phyloP scores from a whole-genome alignment of 2,113 vertebrate genomes.

The Synodontis membranacea region DNA sequence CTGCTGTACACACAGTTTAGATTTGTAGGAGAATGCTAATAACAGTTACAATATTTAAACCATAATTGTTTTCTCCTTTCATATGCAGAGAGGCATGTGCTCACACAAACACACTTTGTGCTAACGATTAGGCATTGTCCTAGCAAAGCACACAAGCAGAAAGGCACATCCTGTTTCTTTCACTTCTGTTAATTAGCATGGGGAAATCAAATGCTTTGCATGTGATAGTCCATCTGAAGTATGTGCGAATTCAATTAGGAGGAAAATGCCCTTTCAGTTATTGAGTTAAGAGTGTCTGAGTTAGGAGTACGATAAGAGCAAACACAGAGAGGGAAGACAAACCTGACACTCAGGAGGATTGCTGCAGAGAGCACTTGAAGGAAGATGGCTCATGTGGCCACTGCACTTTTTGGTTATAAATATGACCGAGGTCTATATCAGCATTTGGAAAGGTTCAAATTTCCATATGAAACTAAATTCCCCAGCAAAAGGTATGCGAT shows the following conservation, averaged over 20 bases:
- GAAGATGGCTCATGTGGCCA: slow-evolving; percentile 1
- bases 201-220: slow-evolving; percentile 58
- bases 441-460: slow-evolving; percentile 50
- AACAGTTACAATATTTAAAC: slow-evolving; percentile 38
- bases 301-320: slow-evolving; percentile 25
- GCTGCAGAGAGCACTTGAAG: slow-evolving; percentile 28
- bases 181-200: slow-evolving; percentile 52
- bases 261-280: slow-evolving; percentile 45
- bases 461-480: slow-evolving; percentile 51
- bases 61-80: slow-evolving; percentile 24
- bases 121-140: slow-evolving; percentile 64
- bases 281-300: slow-evolving; percentile 39
- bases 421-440: slow-evolving; percentile 39
- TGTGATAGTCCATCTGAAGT: slow-evolving; percentile 45
- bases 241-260: slow-evolving; percentile 48
- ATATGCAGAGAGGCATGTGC: slow-evolving; percentile 16
- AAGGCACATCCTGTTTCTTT: slow-evolving; percentile 17
- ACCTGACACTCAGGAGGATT: slow-evolving; percentile 35
- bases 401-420: slow-evolving; percentile 13
- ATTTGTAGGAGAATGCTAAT: slow-evolving; percentile 3
- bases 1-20: background rate
- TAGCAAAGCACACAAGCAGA: slow-evolving; percentile 32
- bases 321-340: slow-evolving; percentile 39
- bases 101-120: slow-evolving; percentile 42
- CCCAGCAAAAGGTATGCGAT: slow-evolving; percentile 17